Conservation (phyloP, 2,797 vertebrate species). For the Rhinoraja longicauda region DNA sequence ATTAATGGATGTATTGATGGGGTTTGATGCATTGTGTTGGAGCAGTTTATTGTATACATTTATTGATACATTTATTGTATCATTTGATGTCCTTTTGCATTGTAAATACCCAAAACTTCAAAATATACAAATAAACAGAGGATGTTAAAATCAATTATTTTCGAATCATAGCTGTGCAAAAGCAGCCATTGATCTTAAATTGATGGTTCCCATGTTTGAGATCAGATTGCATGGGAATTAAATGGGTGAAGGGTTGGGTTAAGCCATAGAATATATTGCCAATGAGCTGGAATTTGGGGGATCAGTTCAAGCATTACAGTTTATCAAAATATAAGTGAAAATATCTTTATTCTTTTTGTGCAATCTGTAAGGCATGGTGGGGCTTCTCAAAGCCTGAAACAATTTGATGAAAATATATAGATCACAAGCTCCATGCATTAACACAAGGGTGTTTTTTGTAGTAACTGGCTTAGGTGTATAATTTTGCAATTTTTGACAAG, state of each 20-base stretch:
- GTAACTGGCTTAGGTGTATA: background rate
- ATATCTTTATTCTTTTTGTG: background rate
- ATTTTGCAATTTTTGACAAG: background rate
- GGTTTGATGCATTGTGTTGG: no score
- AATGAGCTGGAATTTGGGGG: background rate
- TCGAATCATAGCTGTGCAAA: background rate
- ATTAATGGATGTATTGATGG: no score
- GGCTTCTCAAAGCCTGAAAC: background rate
- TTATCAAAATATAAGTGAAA: background rate
- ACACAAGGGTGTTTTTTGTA: background rate
- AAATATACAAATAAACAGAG: background rate
- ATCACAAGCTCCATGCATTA: background rate
- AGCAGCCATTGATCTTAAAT: background rate
- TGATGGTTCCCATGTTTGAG: background rate
- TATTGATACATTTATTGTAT: no score
- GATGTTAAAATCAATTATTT: background rate
- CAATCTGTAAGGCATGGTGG: background rate
- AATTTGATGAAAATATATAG: background rate
- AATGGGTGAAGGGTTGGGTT: no score
- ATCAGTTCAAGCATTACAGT: background rate
- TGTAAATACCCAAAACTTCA: background rate
- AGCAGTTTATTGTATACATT: no score
- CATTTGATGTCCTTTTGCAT: background rate
- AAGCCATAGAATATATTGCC: background rate
- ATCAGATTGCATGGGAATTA: background rate